Base-by-base conservation (phyloP, 2,888 invertebrate species). In the Clepsis dumicolana region DNA sequence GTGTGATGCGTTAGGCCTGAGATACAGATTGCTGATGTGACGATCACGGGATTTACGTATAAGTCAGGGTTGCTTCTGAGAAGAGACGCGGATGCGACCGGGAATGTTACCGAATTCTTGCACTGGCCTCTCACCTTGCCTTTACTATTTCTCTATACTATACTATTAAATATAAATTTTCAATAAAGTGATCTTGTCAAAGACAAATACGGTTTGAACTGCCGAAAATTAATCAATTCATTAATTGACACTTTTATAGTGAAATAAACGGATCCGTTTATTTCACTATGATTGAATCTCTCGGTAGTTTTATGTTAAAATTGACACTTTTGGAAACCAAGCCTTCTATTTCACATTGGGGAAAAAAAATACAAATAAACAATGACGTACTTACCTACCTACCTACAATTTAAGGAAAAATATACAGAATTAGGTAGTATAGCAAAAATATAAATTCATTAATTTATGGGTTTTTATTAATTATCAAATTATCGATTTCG, bases 11-110 rank as follows among this genome's bases (percentile, higher is more conserved):
- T 50, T 57, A 27, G 18, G 25, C 57, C 50, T 59, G 25, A 27
- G 14, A n/a, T n/a, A 35, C 35, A 27, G 57, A 24, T 57, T 27
- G 50, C 53, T 24, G 53, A 50, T 27, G 54, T n/a, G 50, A 63
- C 7, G 16, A 50, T 70, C 62, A 2, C 48, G 4, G 48, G 12
- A 2, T 12, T 21, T 48, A 54, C 48, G n/a, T 65, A 48, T 64
- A 44, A 60, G 54, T 70, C 67, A 66, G 57, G 65, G 69, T 57
- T 70, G 73, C 88, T 88, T 90, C 84, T 74, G 74, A 88, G 88
- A 91, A 81, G 80, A 75, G 75, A 83, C 78, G 82, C 83, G 82
- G 84, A 80, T 80, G 80, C 78, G 74, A 81, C 76, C 82, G 81
- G 82, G 82, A 85, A 84, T n/a, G n/a, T n/a, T n/a, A n/a, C n/a